Evolutionary conservation across 2,797 vertebrate genomes (phyloP), one percentile per base, ranked within the genome.

Genomic region (Heterohyrax brucei): DNA sequence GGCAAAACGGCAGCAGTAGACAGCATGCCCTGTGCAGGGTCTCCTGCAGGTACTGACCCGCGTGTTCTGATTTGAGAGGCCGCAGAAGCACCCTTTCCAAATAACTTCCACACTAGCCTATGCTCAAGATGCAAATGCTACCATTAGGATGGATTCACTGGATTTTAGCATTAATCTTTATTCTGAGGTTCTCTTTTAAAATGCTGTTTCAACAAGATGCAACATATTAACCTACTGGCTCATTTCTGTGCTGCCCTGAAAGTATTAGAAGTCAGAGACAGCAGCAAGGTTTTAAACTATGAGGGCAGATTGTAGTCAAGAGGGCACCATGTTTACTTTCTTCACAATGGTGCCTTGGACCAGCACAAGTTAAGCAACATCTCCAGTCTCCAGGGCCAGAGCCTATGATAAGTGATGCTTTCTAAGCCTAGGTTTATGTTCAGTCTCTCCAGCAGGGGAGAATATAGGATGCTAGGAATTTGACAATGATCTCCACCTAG

Each of bases 81-180:
- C 46, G 5, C 0, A 24, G 68, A 64, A 92, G 9, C 9, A 3
- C n/a, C 30, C 19, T 66, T 78, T 76, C 28, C 46, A 70, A 81
- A 21, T 26, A 73, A n/a, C 24, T 48, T 68, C 46, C 50, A n/a
- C 33, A 30, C 56, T 66, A 75, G 19, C 12, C 70, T 88, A n/a
- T 10, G 66, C 44, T 39, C 3, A 68, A 18, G 53, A 76, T 88
- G 93, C 86, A 92, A 91, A 80, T 18, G 14, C n/a, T 50, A 70
- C 12, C 4, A 18, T 72, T 86, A 89, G 19, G 39, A 78, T 30
- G 14, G 18, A 77, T 21, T 93, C 14, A 62, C 72, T 80, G 26
- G 22, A 79, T 81, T 87, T 95, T 73, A 80, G 75, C 72, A 59
- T 46, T 46, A 81, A 79, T 44, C 89, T 68, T 93, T 21, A 87